Evolutionary conservation across 2,888 invertebrate species (phyloP), one percentile per base, ranked within the genome.

Genomic region (Prosopocoilus inquinatus): DNA sequence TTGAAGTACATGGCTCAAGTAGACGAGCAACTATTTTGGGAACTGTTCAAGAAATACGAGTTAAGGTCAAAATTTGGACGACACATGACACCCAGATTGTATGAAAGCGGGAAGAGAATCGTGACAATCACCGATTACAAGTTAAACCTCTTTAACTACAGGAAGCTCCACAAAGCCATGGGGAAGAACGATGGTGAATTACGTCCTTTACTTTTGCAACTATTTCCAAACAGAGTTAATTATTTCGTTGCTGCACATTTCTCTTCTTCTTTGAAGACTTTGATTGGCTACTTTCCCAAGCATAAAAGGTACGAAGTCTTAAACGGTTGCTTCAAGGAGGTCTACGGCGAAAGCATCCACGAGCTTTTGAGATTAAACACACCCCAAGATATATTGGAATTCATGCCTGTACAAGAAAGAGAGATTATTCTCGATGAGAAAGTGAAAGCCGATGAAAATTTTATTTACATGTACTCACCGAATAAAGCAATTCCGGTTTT

Each of bases 1-100:
- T 12, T 55, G 7, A 55, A 55, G 32, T 50, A 55, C 32, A 8
- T 55, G 15, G 50, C 50, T n/a, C 46, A 39, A 33, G 13, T 33
- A 49, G 39, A 55, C 20, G 16, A 45, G 5, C 9, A 50, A 15
- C 5, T 39, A 2, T 55, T 45, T 46, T 55, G 55, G 55, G 16
- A 9, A n/a, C 46, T 55, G 12, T 20, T 33, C 7, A 20, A 55
- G 3, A 49, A 50, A 46, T 50, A 55, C 16, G 33, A 55, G 12
- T 33, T 55, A 3, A 32, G 39, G 9, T 12, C 50, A 3, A 49
- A 39, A 39, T 55, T 50, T 20, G 55, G 55, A 2, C 49, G 38
- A 33, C 34, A 45, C 12, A 46, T 39, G 34, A 55, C 55, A 12
- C 32, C 50, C 8, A 47, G 38, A 33, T 50, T 55, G 38, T 46